phyloP scores from a whole-genome alignment of 2,113 vertebrate species.

The Mellivora capensis region DNA sequence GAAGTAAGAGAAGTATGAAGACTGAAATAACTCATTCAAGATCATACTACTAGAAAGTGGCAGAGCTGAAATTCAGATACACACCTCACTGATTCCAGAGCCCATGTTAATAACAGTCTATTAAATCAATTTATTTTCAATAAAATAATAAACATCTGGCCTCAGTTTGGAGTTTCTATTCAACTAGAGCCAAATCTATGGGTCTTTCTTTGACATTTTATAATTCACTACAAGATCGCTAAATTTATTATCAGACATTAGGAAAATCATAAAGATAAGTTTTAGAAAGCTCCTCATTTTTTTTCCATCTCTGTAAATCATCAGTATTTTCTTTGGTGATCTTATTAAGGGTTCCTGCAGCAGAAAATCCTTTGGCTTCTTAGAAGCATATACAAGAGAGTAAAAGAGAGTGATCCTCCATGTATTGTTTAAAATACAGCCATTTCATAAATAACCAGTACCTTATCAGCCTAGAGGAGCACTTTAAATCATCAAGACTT shows the following conservation, averaged over 20 bases:
- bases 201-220: not conserved
- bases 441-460: not conserved
- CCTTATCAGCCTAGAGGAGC: not conserved
- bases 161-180: not conserved
- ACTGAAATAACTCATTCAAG: not conserved
- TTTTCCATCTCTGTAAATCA: not conserved
- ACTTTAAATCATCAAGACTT: not conserved
- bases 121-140: not conserved
- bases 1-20: not conserved
- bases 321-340: not conserved
- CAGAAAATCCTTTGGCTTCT: not conserved
- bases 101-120: not conserved
- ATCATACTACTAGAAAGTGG: not conserved
- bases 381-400: not conserved
- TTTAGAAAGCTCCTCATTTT: not conserved
- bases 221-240: not conserved
- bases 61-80: not conserved
- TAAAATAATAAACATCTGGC: not conserved
- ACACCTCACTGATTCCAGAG: not conserved
- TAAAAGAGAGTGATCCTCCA: not conserved
- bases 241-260: not conserved
- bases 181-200: not conserved
- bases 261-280: not conserved
- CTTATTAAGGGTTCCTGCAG: not conserved
- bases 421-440: not conserved